These are phyloP conservation scores for Argopecten irradians DNA, from an alignment of 1,140 invertebrate genomes.

Conservation along the genomic window DNA sequence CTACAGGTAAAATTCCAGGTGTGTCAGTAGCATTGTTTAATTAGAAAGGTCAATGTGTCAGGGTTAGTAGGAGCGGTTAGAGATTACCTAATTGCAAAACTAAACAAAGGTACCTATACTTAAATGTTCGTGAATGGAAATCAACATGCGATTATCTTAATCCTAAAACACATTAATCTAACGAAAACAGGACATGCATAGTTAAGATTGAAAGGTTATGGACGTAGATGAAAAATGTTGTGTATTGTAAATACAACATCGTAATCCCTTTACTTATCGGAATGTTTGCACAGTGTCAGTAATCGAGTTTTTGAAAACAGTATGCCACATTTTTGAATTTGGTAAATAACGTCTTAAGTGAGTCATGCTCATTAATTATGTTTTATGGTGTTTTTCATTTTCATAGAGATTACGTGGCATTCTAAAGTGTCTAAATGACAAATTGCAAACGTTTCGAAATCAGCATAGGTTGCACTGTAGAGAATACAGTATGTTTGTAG, in stretches of 20 bases:
- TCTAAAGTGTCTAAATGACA: no score
- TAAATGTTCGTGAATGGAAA: background rate
- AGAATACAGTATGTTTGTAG: no score
- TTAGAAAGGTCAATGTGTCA: background rate
- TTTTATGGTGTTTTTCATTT: no score
- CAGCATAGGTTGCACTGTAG: no score
- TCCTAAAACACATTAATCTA: background rate
- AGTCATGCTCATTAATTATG: no score
- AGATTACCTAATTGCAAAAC: no score
- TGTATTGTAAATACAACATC: background rate
- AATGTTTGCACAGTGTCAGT: no score
- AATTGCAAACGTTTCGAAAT: no score
- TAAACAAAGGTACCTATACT: background rate
- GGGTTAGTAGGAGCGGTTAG: background rate
- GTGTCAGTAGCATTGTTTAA: background rate
- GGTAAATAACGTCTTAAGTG: no score
- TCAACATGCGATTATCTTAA: background rate
- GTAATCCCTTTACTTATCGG: background rate
- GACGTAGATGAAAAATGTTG: no score
- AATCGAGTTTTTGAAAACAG: background rate
- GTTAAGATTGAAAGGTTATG: background rate
- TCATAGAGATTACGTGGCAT: no score
- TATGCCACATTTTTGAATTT: background rate
- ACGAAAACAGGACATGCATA: background rate
- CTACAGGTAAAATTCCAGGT: background rate